Evolutionary conservation across 2,888 invertebrate species (phyloP), one percentile per base, ranked within the genome.

Genomic region (Cepaea hortensis): DNA sequence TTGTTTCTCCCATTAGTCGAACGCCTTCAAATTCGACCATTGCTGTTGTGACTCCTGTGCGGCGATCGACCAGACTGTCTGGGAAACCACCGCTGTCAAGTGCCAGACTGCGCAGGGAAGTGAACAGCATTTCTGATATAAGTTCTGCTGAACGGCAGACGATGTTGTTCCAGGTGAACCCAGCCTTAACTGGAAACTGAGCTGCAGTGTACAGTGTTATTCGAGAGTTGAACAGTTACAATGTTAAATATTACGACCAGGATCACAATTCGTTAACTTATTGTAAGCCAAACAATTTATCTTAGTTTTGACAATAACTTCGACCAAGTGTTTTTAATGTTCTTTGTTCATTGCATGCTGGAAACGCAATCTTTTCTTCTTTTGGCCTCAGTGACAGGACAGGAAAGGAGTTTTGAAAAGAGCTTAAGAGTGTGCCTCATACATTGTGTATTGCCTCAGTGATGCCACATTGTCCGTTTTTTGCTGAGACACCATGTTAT

Each of bases 21-120:
- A 20, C 65, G 3, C 48, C 84, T 18, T 23, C n/a, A 11, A 48
- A 6, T 9, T 35, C 35, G 3, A 61, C 35, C n/a, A 7, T 83
- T n/a, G 72, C 84, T 20, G 79, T 84, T 46, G 87, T 84, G 55
- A 87, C 87, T 9, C 87, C 87, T 15, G 87, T 87, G 9, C 65
- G 87, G 9, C 77, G 87, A 0, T 87, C 87, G 4, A n/a, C 61
- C 65, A 50, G 87, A 15, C 73, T 87, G n/a, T 84, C 83, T 3
- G 35, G 48, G 18, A 46, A 75, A n/a, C 82, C 48, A 35, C 15
- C 48, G 0, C 72, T 80, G 23, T 80, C 87, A 15, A 50, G 79
- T n/a, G 11, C 50, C n/a, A n/a, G 11, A 6, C 48, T 82, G 9
- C 50, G 81, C 7, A 65, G 87, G 7, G 87, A 87, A 48, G 62